Evolutionary conservation across 2,113 vertebrate genomes (phyloP).

Genomic region (Colinus virginianus): DNA sequence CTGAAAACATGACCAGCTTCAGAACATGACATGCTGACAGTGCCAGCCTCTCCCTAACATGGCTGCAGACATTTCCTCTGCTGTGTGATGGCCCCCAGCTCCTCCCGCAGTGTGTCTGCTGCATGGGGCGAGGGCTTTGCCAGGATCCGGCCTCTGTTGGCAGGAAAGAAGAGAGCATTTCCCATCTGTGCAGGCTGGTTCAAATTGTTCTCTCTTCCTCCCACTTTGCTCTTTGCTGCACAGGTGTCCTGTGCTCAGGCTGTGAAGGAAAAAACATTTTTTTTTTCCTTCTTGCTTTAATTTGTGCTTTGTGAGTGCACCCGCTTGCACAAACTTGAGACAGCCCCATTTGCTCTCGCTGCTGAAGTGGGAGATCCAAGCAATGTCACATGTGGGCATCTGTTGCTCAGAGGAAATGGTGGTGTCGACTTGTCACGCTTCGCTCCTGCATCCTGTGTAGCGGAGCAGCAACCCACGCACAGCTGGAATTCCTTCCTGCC

Average conservation of each 20-base stretch:
- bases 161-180: neutral
- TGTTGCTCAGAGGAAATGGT: slow-evolving; percentile 26
- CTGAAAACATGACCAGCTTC: neutral
- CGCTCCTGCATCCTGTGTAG: neutral
- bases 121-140: neutral
- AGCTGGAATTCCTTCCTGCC: slow-evolving; percentile 11
- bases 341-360: neutral
- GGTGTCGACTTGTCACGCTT: neutral
- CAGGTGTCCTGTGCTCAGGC: neutral
- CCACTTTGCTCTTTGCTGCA: neutral
- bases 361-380: neutral
- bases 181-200: neutral
- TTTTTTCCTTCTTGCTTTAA: neutral
- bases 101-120: neutral
- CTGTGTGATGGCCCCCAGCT: neutral
- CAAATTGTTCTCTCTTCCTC: neutral
- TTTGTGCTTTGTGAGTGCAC: neutral
- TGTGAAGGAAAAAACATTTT: neutral
- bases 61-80: neutral
- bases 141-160: neutral
- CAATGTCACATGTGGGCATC: neutral
- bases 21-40: no score
- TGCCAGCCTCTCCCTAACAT: neutral
- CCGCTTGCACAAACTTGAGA: slow-evolving; percentile 15
- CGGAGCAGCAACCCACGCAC: neutral